Conservation (phyloP, 2,888 invertebrate species). For the Sepioteuthis lessoniana region DNA sequence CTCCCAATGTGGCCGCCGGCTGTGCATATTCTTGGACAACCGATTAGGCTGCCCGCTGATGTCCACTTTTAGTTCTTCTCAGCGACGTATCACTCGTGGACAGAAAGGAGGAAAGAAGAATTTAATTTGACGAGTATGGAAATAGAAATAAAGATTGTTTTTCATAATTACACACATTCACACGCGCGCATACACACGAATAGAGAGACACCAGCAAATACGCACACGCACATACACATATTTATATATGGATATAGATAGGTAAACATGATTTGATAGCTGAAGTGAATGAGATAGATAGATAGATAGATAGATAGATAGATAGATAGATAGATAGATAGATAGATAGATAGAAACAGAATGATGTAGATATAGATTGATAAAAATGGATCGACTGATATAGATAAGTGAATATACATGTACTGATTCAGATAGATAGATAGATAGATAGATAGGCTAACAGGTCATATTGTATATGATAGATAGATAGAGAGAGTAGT, state of each 20-base stretch:
- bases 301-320: neutral
- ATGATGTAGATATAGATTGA: neutral
- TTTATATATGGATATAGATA: too few species aligned
- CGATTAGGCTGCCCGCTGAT: too few species aligned
- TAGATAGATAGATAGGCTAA: too few species aligned
- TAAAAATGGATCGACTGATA: neutral
- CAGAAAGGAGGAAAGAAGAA: too few species aligned
- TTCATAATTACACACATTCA: neutral
- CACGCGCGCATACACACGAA: neutral
- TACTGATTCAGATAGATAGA: neutral
- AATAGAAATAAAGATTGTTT: too few species aligned
- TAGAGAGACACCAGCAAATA: too few species aligned
- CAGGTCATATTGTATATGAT: too few species aligned
- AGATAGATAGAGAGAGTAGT: too few species aligned
- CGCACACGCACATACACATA: neutral
- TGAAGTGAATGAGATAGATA: neutral
- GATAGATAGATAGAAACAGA: neutral
- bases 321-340: neutral
- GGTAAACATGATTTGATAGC: too few species aligned
- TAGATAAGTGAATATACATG: neutral
- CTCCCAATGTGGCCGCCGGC: neutral
- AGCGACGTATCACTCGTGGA: too few species aligned
- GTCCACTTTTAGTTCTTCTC: too few species aligned
- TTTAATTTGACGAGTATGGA: too few species aligned
- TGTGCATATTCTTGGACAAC: neutral